phyloP scores from a whole-genome alignment of 2,113 vertebrate species.

The Proterorhinus semilunaris region DNA sequence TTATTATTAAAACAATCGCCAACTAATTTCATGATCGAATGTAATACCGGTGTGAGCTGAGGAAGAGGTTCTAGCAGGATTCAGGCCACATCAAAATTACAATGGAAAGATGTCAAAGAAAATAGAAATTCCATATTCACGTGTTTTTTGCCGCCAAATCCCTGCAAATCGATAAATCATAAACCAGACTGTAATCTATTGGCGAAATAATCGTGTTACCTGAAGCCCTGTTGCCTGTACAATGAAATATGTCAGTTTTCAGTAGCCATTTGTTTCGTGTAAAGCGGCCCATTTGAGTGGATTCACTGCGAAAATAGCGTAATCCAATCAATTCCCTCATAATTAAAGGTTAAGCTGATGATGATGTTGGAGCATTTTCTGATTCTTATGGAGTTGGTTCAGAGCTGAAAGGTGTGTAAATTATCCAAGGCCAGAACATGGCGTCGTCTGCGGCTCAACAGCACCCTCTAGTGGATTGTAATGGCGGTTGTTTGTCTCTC shows the following conservation, averaged over 20 bases:
- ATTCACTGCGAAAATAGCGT: conserved; percentile 48
- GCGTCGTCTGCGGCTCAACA: conserved; percentile 30
- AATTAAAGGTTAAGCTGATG: conserved; percentile 44
- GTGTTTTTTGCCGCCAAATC: too few relatives aligned
- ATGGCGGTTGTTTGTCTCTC: conserved; percentile 43
- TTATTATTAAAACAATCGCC: too few relatives aligned
- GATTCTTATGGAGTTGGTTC: conserved; percentile 27
- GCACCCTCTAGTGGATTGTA: conserved; percentile 61
- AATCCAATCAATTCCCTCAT: conserved; percentile 34
- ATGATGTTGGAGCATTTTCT: conserved; percentile 27
- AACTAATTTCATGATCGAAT: too few relatives aligned
- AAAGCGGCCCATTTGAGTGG: conserved; percentile 33
- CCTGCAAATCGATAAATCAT: too few relatives aligned
- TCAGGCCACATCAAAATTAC: too few relatives aligned
- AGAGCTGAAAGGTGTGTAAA: conserved; percentile 9
- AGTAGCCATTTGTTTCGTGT: conserved; percentile 43
- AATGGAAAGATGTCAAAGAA: too few relatives aligned
- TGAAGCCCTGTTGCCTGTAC: too few relatives aligned
- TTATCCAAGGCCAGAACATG: not conserved
- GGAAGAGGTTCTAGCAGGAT: too few relatives aligned
- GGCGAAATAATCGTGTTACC: too few relatives aligned
- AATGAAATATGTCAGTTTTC: conserved; percentile 22
- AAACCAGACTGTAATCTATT: too few relatives aligned
- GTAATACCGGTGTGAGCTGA: too few relatives aligned
- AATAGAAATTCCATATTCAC: too few relatives aligned